Conservation (phyloP, 2,888 invertebrate genomes). For the Brachyopa scutellaris region DNA sequence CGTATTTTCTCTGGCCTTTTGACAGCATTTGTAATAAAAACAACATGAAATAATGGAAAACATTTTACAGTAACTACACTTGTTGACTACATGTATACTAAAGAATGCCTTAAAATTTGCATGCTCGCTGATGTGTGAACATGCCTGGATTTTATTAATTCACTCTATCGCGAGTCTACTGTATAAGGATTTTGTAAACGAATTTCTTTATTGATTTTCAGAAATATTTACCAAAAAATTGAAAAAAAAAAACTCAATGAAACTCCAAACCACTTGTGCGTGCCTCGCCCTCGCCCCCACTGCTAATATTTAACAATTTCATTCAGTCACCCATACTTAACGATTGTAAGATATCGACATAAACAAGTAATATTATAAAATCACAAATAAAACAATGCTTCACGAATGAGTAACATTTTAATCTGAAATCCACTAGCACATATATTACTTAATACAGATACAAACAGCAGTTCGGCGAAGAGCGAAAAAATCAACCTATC, state of each 20-base stretch:
- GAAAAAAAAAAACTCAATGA: background rate
- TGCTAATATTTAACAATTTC: constrained; percentile 22
- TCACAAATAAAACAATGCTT: constrained; percentile 6
- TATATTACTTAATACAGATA: constrained; percentile 67
- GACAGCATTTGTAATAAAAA: too few species aligned
- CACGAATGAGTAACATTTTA: constrained; percentile 53
- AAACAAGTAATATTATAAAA: constrained; percentile 17
- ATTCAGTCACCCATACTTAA: constrained; percentile 24
- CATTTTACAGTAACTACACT: too few species aligned
- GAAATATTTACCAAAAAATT: too few species aligned
- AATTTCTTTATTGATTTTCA: too few species aligned
- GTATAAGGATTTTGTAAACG: too few species aligned
- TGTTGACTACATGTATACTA: too few species aligned
- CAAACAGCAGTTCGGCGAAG: constrained; percentile 28
- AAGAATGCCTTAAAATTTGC: too few species aligned
- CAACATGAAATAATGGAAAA: too few species aligned
- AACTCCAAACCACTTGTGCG: background rate
- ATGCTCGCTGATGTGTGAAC: too few species aligned
- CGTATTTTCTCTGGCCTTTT: too few species aligned
- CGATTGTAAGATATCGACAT: constrained; percentile 46
- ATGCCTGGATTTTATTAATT: too few species aligned
- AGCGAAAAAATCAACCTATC: constrained; percentile 35
- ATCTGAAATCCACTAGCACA: constrained; percentile 57
- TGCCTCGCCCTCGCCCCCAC: constrained; percentile 13
- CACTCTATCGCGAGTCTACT: too few species aligned